phyloP scores from a whole-genome alignment of 2,113 vertebrate genomes.

The Thamnaconus septentrionalis region DNA sequence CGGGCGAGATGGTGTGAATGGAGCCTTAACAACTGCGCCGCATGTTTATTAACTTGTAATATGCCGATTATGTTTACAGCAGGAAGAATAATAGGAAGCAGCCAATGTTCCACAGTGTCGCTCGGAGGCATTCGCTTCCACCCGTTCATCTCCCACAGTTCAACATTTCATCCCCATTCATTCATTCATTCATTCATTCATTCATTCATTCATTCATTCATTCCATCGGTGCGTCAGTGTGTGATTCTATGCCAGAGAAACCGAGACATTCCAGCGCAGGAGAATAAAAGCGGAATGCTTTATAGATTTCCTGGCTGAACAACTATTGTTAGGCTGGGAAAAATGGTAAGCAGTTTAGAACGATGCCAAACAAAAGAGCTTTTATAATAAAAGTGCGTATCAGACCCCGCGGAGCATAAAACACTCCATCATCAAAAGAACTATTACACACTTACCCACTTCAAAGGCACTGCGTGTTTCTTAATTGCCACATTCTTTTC shows the following conservation, averaged over 20 bases:
- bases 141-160: too few species aligned
- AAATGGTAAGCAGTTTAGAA: conserved; percentile 69
- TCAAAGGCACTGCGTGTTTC: conserved; percentile 67
- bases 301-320: conserved; percentile 51
- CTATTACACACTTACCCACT: conserved; percentile 69
- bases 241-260: too few species aligned
- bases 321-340: conserved; percentile 55
- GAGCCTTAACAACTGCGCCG: conserved; percentile 14
- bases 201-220: neutral
- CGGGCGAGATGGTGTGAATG: conserved; percentile 42
- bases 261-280: neutral
- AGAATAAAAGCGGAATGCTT: conserved; percentile 31
- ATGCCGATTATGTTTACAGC: conserved; percentile 8
- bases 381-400: conserved; percentile 68
- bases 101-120: neutral
- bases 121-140: too few species aligned
- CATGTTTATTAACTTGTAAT: conserved; percentile 1
- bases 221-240: too few species aligned
- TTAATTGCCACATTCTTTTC: conserved; percentile 71
- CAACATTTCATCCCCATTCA: neutral
- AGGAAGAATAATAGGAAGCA: conserved; percentile 3
- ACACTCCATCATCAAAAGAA: conserved; percentile 68
- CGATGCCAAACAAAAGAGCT: conserved; percentile 68
- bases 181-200: neutral
- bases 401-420: conserved; percentile 64